Evolutionary conservation across 1,140 invertebrate genomes (phyloP).

Genomic region (Drosophila quadrilineata): DNA sequence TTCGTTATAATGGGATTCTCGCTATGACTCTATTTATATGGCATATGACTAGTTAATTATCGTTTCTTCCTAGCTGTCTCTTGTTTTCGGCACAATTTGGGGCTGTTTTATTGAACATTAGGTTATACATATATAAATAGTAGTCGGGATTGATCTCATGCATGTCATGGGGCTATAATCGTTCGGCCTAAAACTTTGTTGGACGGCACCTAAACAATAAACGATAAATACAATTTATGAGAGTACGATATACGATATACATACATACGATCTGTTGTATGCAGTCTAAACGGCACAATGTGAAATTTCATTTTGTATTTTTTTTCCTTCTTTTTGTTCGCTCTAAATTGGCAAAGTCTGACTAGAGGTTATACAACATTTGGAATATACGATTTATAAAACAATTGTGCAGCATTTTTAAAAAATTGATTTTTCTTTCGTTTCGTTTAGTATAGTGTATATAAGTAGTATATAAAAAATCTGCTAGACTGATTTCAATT

Average conservation of each 20-base stretch:
- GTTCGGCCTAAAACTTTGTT: constrained; percentile 33
- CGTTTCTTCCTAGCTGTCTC: constrained; percentile 5
- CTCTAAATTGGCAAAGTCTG: constrained; percentile 8
- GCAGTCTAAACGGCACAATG: constrained; percentile 36
- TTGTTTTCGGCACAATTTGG: constrained; percentile 65
- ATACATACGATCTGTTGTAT: no score
- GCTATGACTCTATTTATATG: no score
- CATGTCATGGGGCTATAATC: not conserved
- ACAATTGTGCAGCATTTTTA: constrained; percentile 25
- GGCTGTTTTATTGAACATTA: constrained; percentile 29
- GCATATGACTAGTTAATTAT: constrained; percentile 67
- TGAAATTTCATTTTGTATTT: constrained; percentile 6
- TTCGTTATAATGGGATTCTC: no score
- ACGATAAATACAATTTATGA: constrained; percentile 19
- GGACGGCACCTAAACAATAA: constrained; percentile 66
- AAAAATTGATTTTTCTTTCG: no score
- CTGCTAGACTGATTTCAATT: no score
- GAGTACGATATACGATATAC: no score
- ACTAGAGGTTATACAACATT: constrained; percentile 17
- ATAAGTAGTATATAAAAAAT: no score
- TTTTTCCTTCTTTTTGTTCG: not conserved
- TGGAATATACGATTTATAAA: not conserved
- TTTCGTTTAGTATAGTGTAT: no score
- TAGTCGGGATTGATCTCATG: constrained; percentile 1
- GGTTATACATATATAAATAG: constrained; percentile 5